Base-by-base conservation (phyloP, 2,888 invertebrate genomes). In the Cerastis rubricosa region DNA sequence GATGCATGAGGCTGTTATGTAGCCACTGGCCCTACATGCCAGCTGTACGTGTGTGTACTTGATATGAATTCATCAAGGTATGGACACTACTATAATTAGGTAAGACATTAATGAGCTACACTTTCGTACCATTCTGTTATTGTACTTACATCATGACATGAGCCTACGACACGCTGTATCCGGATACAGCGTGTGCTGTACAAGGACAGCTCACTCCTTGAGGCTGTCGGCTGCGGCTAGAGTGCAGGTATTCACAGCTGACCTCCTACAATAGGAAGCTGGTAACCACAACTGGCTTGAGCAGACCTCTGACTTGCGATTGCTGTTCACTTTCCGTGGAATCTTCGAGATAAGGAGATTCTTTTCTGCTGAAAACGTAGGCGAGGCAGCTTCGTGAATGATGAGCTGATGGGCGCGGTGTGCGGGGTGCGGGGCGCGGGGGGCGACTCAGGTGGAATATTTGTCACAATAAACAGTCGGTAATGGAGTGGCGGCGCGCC, bases 381-480 rank as follows among this genome's bases (percentile, higher is more conserved):
- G 83, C 78, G 80, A 79, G 81, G 87, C 74, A 74, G 76, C 61
- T 76, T 76, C 67, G 78, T 87, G 81, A 87, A 83, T 81, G 83
- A 85, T 84, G 84, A 73, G 84, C 72, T 54, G 47, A 40, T 11
- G 45, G 80, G 74, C 70, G 70, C 59, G 51, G 61, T 25, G 76
- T 65, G 71, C 59, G 64, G 65, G 70, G 69, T 40, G 71, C 59
- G 69, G 80, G 22, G 74, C 75, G 65, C 70, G 69, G 80, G 19
- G 74, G 75, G 64, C 70, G 76, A 83, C 79, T 84, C 87, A 86
- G 89, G 88, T 83, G 88, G 91, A 92, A 93, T 94, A 94, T 94
- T 95, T 95, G 95, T 94, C 94, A 94, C 95, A 93, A 95, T 95
- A 95, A 95, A 95, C 95, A 94, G 92, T 90, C 91, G 86, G 93